Evolutionary conservation across 2,113 vertebrate genomes (phyloP).

Genomic region (Saimiri boliviensis): DNA sequence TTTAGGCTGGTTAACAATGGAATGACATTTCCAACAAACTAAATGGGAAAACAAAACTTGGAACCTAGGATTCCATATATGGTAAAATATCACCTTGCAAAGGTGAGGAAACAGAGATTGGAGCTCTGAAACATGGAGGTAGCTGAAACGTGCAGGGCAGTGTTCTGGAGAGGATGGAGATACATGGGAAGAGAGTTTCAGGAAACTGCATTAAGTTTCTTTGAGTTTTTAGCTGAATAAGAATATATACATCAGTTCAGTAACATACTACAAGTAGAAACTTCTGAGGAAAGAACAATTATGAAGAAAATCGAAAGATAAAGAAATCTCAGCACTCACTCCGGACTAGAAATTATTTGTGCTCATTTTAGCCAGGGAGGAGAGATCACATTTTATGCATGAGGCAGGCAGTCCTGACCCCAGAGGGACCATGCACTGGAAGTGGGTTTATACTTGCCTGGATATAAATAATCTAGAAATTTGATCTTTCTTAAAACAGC

Average conservation of each 20-base stretch:
- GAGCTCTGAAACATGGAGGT: background rate
- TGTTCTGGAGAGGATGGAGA: background rate
- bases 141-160: background rate
- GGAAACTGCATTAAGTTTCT: background rate
- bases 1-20: background rate
- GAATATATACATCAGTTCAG: background rate
- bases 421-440: background rate
- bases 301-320: background rate
- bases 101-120: background rate
- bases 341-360: background rate
- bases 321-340: background rate
- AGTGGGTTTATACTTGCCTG: rapidly evolving
- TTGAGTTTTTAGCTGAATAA: background rate
- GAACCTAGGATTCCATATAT: background rate
- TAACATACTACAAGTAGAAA: background rate
- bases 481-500: background rate
- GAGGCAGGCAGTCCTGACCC: background rate
- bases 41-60: background rate
- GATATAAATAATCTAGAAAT: background rate
- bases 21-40: background rate
- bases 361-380: background rate
- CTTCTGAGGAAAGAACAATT: background rate
- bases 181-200: background rate
- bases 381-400: background rate
- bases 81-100: background rate